These are phyloP conservation scores for Aleiodes alternator DNA, from an alignment of 2,888 invertebrate genomes.

Conservation along the genomic window DNA sequence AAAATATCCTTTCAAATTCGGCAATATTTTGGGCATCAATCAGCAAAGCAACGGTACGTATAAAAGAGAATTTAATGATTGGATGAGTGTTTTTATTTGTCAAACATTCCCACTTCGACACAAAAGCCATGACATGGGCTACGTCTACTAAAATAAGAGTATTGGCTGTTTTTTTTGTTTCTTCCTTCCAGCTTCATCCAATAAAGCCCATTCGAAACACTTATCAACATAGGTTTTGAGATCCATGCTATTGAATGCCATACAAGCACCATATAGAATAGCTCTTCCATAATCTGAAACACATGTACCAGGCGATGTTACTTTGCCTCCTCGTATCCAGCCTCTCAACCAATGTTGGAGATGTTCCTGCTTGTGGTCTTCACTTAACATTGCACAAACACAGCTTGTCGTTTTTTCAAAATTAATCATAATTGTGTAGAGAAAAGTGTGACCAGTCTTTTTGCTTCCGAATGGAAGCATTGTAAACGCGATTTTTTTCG, in stretches of 20 bases:
- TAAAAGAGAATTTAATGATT: slow-evolving; percentile 19
- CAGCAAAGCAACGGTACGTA: slow-evolving; percentile 34
- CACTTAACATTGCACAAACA: too few species aligned
- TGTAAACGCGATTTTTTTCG: too few species aligned
- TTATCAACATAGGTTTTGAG: slow-evolving; percentile 12
- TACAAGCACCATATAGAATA: neutral
- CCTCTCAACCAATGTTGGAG: too few species aligned
- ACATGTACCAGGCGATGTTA: too few species aligned
- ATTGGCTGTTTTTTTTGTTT: slow-evolving; percentile 24
- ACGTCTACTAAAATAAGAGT: slow-evolving; percentile 38
- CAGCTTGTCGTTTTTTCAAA: too few species aligned
- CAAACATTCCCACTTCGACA: slow-evolving; percentile 39
- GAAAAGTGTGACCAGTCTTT: slow-evolving; percentile 39
- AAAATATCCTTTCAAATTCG: slow-evolving; percentile 37
- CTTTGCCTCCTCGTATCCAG: too few species aligned
- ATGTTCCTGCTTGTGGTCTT: too few species aligned
- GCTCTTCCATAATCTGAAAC: slow-evolving; percentile 23
- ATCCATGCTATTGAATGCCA: slow-evolving; percentile 2
- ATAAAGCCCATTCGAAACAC: slow-evolving; percentile 8
- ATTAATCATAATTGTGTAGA: too few species aligned
- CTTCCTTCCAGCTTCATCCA: neutral
- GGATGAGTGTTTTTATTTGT: slow-evolving; percentile 32
- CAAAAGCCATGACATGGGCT: slow-evolving; percentile 41
- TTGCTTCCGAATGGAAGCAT: too few species aligned
- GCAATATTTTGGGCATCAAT: slow-evolving; percentile 24